Conservation (phyloP, 2,113 vertebrate species). For the Calyptommatus sinebrachiatus region DNA sequence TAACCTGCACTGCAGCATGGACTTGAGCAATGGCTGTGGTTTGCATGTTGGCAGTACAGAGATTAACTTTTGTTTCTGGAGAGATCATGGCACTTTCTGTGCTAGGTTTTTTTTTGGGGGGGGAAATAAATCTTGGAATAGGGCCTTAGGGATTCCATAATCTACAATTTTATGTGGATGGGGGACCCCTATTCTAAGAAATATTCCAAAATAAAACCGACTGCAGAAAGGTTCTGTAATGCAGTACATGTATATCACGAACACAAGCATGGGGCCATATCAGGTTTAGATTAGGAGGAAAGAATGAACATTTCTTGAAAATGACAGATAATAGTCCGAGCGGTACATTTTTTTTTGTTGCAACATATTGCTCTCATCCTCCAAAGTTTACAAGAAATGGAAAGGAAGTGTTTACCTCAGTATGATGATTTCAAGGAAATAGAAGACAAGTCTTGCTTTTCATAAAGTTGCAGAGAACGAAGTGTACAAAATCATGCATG, state of each 20-base stretch:
- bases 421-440: neutral
- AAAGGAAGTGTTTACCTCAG: neutral
- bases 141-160: no score
- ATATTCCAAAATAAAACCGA: no score
- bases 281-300: neutral
- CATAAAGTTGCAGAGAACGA: no score
- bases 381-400: neutral
- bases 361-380: neutral
- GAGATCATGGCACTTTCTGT: no score
- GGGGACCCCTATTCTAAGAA: no score
- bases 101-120: no score
- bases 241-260: neutral
- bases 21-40: constrained; percentile 36
- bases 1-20: neutral
- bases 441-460: neutral
- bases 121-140: no score
- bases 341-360: neutral
- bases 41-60: fast-evolving
- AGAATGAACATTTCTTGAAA: neutral
- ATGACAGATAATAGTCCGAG: neutral
- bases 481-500: no score
- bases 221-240: neutral
- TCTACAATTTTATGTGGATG: no score
- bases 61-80: neutral
- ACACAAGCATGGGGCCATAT: neutral